Evolutionary conservation across 2,797 vertebrate genomes (phyloP).

Genomic region (Oophaga sylvatica): DNA sequence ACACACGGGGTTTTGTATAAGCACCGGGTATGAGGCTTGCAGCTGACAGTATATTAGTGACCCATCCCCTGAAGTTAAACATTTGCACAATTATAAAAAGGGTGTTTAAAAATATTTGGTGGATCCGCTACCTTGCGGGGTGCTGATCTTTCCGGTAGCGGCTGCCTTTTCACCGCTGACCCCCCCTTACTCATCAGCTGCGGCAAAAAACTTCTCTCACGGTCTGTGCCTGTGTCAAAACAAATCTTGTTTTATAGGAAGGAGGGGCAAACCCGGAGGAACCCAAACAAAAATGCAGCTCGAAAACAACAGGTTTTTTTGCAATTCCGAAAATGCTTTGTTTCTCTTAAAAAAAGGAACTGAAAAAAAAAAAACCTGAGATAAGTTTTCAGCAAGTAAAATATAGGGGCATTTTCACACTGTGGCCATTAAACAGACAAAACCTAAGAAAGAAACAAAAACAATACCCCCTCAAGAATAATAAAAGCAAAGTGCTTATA

Average conservation of each 20-base stretch:
- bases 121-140: conserved; percentile 80
- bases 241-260: not conserved
- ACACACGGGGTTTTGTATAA: too few relatives aligned
- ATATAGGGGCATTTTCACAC: too few relatives aligned
- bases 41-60: too few relatives aligned
- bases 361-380: too few relatives aligned
- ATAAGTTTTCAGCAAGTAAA: too few relatives aligned
- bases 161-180: conserved; percentile 88
- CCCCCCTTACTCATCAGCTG: conserved; percentile 89
- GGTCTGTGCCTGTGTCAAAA: conserved; percentile 80
- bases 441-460: too few relatives aligned
- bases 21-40: too few relatives aligned
- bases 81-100: too few relatives aligned
- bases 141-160: conserved; percentile 78
- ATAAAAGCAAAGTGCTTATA: too few relatives aligned
- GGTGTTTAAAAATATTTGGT: not conserved
- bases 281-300: not conserved
- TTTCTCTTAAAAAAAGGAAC: not conserved
- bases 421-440: too few relatives aligned
- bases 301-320: not conserved
- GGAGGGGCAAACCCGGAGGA: not conserved
- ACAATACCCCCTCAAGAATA: too few relatives aligned
- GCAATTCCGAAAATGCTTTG: not conserved
- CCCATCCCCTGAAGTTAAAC: too few relatives aligned
- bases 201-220: conserved; percentile 86